Conservation (phyloP, 2,888 invertebrate species). For the Agriopis leucophaearia region DNA sequence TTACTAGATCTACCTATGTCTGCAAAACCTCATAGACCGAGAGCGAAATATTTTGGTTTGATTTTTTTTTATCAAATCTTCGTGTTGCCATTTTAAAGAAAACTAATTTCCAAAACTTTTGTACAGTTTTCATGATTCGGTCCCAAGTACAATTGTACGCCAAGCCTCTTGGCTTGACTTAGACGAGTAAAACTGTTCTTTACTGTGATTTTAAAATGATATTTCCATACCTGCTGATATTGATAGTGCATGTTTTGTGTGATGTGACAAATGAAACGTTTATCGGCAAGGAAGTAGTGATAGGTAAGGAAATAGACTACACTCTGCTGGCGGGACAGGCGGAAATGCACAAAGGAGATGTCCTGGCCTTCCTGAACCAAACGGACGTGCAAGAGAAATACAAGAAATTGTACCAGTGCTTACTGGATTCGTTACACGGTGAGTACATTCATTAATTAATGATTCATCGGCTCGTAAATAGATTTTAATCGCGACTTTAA, state of each 20-base stretch:
- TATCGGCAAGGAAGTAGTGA: constrained; percentile 38
- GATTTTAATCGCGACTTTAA: neutral
- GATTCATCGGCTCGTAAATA: neutral
- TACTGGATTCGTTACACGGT: constrained; percentile 67
- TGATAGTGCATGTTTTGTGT: constrained; percentile 31
- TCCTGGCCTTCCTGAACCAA: constrained; percentile 70
- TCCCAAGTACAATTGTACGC: neutral
- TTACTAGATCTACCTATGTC: neutral
- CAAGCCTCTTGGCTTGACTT: constrained; percentile 17
- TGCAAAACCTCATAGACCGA: neutral
- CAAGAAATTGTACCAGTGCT: constrained; percentile 62
- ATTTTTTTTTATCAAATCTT: neutral
- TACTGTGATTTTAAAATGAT: constrained; percentile 16
- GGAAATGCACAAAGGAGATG: constrained; percentile 68
- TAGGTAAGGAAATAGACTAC: constrained; percentile 68
- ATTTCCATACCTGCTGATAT: constrained; percentile 24
- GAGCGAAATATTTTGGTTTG: neutral
- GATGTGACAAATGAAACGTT: constrained; percentile 30
- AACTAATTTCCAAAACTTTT: neutral
- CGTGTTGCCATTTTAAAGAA: neutral
- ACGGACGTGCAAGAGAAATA: constrained; percentile 64
- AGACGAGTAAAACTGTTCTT: neutral
- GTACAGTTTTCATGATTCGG: constrained; percentile 12
- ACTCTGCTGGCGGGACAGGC: constrained; percentile 68
- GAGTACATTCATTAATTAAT: constrained; percentile 33